A percentile compares a stretch with the other conserved stretches of the same genome.
Evolutionary conservation across 2,888 invertebrate species (phyloP).

Genomic region (Dynastes maya): DNA sequence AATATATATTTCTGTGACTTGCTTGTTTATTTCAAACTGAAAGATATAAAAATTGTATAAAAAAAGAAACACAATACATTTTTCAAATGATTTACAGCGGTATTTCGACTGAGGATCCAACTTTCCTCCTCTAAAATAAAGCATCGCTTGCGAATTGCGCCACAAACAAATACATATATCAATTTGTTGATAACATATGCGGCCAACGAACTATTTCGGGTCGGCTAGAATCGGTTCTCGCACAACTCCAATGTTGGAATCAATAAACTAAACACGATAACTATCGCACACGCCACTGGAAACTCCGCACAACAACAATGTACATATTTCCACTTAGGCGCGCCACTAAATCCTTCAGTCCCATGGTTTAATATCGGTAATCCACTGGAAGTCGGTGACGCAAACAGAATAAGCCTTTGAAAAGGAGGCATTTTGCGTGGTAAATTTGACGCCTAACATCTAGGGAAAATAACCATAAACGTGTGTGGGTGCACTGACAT

Average conservation of each 20-base stretch:
- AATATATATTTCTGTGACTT: too few species aligned
- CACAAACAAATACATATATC: constrained; percentile 6
- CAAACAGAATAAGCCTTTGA: neutral
- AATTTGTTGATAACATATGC: constrained; percentile 18
- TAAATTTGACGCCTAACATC: neutral
- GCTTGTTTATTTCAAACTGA: too few species aligned
- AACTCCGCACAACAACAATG: neutral
- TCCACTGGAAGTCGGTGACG: neutral
- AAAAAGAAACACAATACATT: too few species aligned
- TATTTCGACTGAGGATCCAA: too few species aligned
- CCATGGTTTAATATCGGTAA: constrained; percentile 6
- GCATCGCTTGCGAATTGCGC: too few species aligned
- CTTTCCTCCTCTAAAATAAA: too few species aligned
- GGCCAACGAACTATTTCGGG: constrained; percentile 26
- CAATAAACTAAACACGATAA: constrained; percentile 28
- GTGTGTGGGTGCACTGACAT: constrained; percentile 12
- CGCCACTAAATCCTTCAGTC: neutral
- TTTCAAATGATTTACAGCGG: too few species aligned
- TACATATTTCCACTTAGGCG: neutral
- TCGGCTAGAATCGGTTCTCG: constrained; percentile 14
- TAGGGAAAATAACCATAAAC: constrained; percentile 7
- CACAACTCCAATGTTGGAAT: constrained; percentile 13
- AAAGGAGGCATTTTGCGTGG: constrained; percentile 17
- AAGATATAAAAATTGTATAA: too few species aligned
- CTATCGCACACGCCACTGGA: constrained; percentile 16